phyloP scores from a whole-genome alignment of 1,140 invertebrate species.

The Pantala flavescens region DNA sequence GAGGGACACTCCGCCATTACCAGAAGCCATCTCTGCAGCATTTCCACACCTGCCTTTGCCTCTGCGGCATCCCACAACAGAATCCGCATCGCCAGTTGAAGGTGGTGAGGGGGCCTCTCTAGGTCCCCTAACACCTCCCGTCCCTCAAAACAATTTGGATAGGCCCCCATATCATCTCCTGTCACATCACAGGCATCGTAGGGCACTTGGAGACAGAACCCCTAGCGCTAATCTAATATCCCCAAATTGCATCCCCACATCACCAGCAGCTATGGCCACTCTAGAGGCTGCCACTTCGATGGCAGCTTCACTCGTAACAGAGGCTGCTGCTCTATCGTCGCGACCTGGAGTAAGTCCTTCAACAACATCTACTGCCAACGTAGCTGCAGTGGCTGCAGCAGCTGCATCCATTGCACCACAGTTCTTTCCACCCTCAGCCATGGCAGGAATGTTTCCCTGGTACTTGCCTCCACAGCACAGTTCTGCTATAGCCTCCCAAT shows the following conservation, averaged over 20 bases:
- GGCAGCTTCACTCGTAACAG: conserved; percentile 48
- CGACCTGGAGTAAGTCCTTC: not conserved
- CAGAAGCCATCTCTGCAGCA: not conserved
- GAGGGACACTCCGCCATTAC: conserved; percentile 16
- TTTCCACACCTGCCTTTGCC: conserved; percentile 7
- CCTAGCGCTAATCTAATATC: not conserved
- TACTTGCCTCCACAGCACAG: conserved; percentile 14
- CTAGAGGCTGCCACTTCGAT: conserved; percentile 45
- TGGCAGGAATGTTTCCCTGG: conserved; percentile 16
- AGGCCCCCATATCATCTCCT: not conserved
- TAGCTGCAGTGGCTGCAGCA: conserved; percentile 17
- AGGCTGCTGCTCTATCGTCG: conserved; percentile 36
- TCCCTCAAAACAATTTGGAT: not conserved
- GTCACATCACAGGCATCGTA: not conserved
- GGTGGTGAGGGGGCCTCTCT: not conserved
- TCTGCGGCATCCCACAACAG: not conserved
- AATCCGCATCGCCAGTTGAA: not conserved
- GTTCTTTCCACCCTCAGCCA: conserved; percentile 15
- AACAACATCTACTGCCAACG: conserved; percentile 32
- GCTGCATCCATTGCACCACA: conserved; percentile 21
- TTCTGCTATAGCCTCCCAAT: not conserved
- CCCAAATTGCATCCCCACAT: not conserved
- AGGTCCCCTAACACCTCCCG: not conserved
- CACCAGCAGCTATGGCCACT: conserved; percentile 31
- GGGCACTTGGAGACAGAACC: not conserved